Conservation (phyloP, 2,797 vertebrate species). For the Myotis pilosus region DNA sequence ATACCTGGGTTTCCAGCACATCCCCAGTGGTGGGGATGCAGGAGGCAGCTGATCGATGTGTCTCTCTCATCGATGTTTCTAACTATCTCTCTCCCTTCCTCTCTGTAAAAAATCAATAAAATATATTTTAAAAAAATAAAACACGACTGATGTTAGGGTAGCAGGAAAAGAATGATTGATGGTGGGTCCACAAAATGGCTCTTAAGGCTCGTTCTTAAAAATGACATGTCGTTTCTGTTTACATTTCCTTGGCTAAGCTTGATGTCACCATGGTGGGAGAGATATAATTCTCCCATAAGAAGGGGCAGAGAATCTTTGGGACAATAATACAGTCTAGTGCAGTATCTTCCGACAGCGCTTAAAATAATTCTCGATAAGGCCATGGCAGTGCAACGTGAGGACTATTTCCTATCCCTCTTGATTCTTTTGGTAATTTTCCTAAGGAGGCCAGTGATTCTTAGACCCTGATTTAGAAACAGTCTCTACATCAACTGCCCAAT, state of each 20-base stretch:
- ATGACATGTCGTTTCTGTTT: neutral
- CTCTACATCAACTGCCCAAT: neutral
- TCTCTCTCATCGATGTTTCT: too few species aligned
- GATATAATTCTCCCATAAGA: neutral
- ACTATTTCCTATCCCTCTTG: neutral
- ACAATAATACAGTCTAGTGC: neutral
- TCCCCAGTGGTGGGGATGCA: too few species aligned
- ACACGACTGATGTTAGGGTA: too few species aligned
- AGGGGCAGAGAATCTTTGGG: neutral
- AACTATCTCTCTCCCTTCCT: too few species aligned
- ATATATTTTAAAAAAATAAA: too few species aligned
- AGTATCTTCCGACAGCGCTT: neutral
- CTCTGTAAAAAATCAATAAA: too few species aligned
- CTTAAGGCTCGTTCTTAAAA: neutral
- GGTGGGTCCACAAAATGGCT: neutral
- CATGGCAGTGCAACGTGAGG: neutral
- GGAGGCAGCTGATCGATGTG: too few species aligned
- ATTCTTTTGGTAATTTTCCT: conserved; percentile 8
- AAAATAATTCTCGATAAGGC: neutral
- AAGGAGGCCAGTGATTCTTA: neutral
- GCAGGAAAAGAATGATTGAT: too few species aligned
- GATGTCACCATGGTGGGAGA: neutral
- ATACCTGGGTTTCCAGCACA: too few species aligned
- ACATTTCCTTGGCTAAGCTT: neutral
- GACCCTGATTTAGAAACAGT: conserved; percentile 17